Percentiles rank a stretch among this genome's conserved stretches.
Evolutionary conservation across 35 echinoderm and acorn worm species (phyloP).

Genomic region (Apostichopus californicus): DNA sequence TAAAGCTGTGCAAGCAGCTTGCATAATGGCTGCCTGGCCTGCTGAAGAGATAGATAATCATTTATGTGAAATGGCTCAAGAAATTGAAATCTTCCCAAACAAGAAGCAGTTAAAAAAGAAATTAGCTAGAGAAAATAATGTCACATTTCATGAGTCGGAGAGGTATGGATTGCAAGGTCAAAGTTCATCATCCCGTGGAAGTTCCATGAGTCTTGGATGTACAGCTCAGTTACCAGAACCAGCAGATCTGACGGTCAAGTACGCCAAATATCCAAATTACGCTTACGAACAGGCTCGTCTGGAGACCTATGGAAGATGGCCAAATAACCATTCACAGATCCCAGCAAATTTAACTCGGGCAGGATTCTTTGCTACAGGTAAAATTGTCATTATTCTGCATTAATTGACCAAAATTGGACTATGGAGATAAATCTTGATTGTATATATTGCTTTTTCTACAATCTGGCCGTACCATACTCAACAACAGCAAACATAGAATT

Average conservation of each 20-base stretch:
- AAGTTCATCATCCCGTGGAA: neutral
- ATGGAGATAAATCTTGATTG: no score
- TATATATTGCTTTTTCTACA: no score
- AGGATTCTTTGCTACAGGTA: slow-evolving; percentile 96
- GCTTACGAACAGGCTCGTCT: slow-evolving; percentile 67
- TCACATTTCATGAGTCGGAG: slow-evolving; percentile 47
- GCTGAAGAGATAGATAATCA: neutral
- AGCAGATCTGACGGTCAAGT: neutral
- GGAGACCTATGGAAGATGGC: slow-evolving; percentile 74
- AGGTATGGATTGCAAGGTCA: neutral
- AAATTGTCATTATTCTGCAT: neutral
- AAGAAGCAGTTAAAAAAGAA: neutral
- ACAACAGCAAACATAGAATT: no score
- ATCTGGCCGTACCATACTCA: no score
- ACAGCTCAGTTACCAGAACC: neutral
- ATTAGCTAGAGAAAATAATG: neutral
- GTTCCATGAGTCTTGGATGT: neutral
- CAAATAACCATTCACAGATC: slow-evolving; percentile 25
- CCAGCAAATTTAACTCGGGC: slow-evolving; percentile 68
- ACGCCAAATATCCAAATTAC: slow-evolving; percentile 73
- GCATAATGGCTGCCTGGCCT: neutral
- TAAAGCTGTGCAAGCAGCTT: neutral
- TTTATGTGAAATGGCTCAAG: neutral
- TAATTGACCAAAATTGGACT: neutral
- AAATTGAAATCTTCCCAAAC: neutral